Conservation (phyloP, 2,888 invertebrate species). For the Glaucopsyche alexis region DNA sequence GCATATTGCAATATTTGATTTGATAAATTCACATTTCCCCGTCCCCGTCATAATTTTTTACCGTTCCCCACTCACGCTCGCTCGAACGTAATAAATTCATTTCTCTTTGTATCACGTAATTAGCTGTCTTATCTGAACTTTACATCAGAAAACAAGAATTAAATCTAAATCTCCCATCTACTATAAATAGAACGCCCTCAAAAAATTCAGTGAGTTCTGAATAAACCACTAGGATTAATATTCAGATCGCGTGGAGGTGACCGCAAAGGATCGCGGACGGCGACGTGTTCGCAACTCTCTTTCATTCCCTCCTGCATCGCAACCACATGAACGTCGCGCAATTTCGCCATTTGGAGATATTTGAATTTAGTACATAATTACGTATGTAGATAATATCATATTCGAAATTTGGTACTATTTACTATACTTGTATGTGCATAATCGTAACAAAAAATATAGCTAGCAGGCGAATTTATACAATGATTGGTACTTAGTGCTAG, state of each 20-base stretch:
- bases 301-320: slow-evolving; percentile 12
- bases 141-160: too few species aligned
- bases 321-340: slow-evolving; percentile 14
- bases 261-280: slow-evolving; percentile 15
- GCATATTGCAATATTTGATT: too few species aligned
- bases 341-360: background rate
- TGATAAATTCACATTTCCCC: too few species aligned
- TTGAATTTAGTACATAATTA: background rate
- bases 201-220: slow-evolving; percentile 3
- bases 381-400: background rate
- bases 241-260: slow-evolving; percentile 27
- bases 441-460: too few species aligned
- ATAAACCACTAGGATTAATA: slow-evolving; percentile 21
- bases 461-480: too few species aligned
- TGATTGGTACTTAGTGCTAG: too few species aligned
- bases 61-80: too few species aligned
- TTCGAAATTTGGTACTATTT: background rate
- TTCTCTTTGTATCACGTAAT: too few species aligned
- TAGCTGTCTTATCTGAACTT: too few species aligned
- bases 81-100: too few species aligned
- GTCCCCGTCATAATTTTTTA: too few species aligned
- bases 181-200: background rate
- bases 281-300: slow-evolving; percentile 16
- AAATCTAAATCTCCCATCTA: background rate
- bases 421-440: too few species aligned